phyloP scores from a whole-genome alignment of 1,140 invertebrate genomes.

The Catajapyx aquilonaris region DNA sequence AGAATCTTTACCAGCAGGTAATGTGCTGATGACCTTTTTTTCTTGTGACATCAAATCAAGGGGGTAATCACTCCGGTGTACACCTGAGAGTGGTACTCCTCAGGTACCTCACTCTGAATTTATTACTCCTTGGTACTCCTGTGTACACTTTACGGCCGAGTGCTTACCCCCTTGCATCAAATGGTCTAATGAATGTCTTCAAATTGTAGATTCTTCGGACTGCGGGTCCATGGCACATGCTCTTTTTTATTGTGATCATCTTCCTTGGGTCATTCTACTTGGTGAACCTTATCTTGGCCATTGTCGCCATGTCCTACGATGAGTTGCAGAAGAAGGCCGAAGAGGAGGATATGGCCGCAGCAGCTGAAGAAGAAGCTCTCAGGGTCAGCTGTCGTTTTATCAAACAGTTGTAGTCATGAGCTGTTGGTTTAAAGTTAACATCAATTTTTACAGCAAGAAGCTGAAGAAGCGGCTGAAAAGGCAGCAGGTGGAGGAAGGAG shows the following conservation, averaged over 20 bases:
- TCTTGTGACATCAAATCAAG: not conserved
- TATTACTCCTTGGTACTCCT: not conserved
- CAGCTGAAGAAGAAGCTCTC: slow-evolving; percentile 48
- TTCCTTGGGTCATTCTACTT: slow-evolving; percentile 97
- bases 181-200: too few relatives aligned
- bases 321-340: slow-evolving; percentile 95
- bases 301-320: slow-evolving; percentile 98
- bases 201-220: slow-evolving; percentile 57
- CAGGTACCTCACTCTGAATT: not conserved
- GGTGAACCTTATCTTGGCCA: slow-evolving; percentile 96
- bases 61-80: too few relatives aligned
- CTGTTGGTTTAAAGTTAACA: too few relatives aligned
- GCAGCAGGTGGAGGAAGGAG: slow-evolving; percentile 15
- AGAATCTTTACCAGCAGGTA: slow-evolving; percentile 91
- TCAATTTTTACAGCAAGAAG: too few relatives aligned
- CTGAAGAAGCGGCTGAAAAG: slow-evolving; percentile 19
- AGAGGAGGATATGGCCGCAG: slow-evolving; percentile 58
- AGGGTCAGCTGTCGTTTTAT: slow-evolving; percentile 27
- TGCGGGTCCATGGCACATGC: slow-evolving; percentile 87
- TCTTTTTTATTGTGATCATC: slow-evolving; percentile 97
- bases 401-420: too few relatives aligned
- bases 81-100: not conserved
- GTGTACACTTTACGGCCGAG: not conserved
- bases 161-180: too few relatives aligned
- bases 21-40: too few relatives aligned